Evolutionary conservation across 1,140 invertebrate genomes (phyloP).

Genomic region (Ceratina australensis): DNA sequence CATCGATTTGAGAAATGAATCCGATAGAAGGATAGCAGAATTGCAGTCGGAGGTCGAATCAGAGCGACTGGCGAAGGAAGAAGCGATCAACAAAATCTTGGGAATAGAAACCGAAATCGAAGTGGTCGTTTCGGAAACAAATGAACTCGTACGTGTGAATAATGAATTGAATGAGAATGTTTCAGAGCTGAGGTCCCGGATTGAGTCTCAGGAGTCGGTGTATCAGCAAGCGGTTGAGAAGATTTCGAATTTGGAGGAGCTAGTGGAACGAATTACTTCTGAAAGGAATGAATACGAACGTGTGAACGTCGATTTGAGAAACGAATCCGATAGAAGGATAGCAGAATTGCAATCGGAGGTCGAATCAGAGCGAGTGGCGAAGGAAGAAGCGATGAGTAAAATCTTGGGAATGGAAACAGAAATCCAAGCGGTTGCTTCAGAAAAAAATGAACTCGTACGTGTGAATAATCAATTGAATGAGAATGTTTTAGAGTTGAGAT

Average conservation of each 20-base stretch:
- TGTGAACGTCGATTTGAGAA: not conserved
- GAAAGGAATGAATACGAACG: too few species aligned
- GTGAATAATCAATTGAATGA: constrained; percentile 25
- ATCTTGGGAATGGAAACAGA: constrained; percentile 13
- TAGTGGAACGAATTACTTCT: too few species aligned
- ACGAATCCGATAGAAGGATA: too few species aligned
- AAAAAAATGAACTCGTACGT: constrained; percentile 24
- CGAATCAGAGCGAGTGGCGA: not conserved
- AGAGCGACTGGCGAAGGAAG: not conserved
- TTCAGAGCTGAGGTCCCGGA: constrained; percentile 5
- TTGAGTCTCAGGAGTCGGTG: constrained; percentile 11
- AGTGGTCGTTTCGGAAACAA: constrained; percentile 13
- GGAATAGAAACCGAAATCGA: constrained; percentile 13
- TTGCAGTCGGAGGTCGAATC: constrained; percentile 12
- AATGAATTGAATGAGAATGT: constrained; percentile 28
- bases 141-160: constrained; percentile 7
- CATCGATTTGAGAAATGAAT: not conserved
- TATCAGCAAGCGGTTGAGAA: constrained; percentile 29
- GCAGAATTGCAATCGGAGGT: constrained; percentile 27
- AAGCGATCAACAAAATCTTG: constrained; percentile 13
- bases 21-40: constrained; percentile 21
- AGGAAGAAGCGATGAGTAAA: constrained; percentile 7
- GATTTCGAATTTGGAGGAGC: constrained; percentile 17
- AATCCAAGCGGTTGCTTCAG: not conserved
- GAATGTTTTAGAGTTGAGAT: constrained; percentile 20